Evolutionary conservation across 2,888 invertebrate genomes (phyloP).

Genomic region (Tiliacea citrago): DNA sequence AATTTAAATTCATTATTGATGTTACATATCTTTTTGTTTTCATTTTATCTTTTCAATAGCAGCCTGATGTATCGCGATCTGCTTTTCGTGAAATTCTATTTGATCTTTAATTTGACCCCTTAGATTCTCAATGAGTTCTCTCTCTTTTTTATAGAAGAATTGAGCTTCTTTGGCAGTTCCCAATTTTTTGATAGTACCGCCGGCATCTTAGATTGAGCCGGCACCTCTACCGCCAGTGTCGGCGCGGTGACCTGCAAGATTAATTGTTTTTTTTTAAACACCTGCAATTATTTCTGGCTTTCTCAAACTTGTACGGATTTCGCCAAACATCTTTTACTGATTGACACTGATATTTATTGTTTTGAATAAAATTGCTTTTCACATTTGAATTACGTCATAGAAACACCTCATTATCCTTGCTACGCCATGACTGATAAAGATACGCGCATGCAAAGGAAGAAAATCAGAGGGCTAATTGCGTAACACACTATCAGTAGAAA

Average conservation of each 20-base stretch:
- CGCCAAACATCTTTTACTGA: not conserved
- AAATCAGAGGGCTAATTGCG: no score
- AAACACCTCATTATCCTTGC: not conserved
- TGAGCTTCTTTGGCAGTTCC: conserved; percentile 38
- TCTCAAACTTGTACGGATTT: not conserved
- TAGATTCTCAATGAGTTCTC: conserved; percentile 3
- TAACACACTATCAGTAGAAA: no score
- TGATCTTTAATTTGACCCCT: conserved; percentile 9
- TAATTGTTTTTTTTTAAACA: not conserved
- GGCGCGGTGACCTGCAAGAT: not conserved
- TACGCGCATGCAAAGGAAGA: not conserved
- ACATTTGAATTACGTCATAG: not conserved
- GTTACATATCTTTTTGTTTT: not conserved
- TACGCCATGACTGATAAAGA: not conserved
- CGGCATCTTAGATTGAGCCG: conserved; percentile 11
- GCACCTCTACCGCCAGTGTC: not conserved
- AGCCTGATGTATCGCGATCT: conserved; percentile 10
- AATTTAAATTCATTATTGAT: not conserved
- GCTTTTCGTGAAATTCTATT: conserved; percentile 19
- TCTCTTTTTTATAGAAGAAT: conserved; percentile 20
- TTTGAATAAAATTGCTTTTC: not conserved
- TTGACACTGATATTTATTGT: not conserved
- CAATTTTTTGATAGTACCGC: conserved; percentile 2
- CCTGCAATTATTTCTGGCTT: not conserved
- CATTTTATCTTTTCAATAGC: conserved; percentile 16